phyloP scores from a whole-genome alignment of 1,140 invertebrate genomes.

The Lordiphosa stackelbergi region DNA sequence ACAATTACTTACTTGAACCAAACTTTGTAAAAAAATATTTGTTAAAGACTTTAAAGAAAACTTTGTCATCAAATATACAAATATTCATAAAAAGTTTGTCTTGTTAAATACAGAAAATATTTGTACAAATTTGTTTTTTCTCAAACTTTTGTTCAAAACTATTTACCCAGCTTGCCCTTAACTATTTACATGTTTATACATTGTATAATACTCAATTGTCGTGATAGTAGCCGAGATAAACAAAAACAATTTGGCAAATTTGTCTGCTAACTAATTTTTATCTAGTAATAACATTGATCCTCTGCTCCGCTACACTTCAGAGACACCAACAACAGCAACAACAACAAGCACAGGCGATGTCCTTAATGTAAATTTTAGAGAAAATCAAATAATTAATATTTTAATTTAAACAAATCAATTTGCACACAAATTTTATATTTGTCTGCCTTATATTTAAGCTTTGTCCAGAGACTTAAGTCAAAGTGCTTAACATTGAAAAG shows the following conservation, averaged over 20 bases:
- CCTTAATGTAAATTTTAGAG: slow-evolving; percentile 24
- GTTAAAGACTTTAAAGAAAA: no score
- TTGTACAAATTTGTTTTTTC: neutral
- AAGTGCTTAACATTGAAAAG: slow-evolving; percentile 49
- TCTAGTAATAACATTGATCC: slow-evolving; percentile 41
- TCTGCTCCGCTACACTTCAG: slow-evolving; percentile 11
- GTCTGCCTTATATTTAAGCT: slow-evolving; percentile 57
- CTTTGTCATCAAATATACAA: no score
- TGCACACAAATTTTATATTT: slow-evolving; percentile 27
- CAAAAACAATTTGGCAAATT: slow-evolving; percentile 34
- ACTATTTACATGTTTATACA: slow-evolving; percentile 39
- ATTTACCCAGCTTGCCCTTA: slow-evolving; percentile 30
- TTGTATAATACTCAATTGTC: slow-evolving; percentile 73
- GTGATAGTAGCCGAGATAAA: slow-evolving; percentile 65
- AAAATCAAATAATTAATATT: slow-evolving; percentile 21
- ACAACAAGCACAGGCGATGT: slow-evolving; percentile 6
- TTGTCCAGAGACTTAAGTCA: slow-evolving; percentile 44
- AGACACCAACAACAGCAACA: neutral
- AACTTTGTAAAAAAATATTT: no score
- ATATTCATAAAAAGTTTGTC: no score
- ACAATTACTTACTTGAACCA: no score
- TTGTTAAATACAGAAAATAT: neutral
- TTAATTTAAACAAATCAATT: slow-evolving; percentile 47
- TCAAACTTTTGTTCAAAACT: slow-evolving; percentile 3
- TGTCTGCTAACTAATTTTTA: slow-evolving; percentile 54